phyloP scores from a whole-genome alignment of 2,113 vertebrate genomes.

The Zapornia atra region DNA sequence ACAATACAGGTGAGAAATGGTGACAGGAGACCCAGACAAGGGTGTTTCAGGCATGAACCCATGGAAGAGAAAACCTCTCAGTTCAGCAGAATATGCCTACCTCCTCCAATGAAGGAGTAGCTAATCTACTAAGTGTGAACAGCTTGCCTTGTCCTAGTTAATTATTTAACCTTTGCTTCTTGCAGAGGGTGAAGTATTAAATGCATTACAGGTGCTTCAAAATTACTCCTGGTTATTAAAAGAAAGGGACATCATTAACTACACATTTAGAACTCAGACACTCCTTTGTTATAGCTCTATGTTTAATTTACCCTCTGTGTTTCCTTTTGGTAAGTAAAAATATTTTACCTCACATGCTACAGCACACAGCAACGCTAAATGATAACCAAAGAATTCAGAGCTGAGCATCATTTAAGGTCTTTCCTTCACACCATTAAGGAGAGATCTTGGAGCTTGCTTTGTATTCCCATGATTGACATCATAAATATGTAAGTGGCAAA shows the following conservation, averaged over 20 bases:
- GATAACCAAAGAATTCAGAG: neutral
- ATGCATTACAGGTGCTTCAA: conserved; percentile 15
- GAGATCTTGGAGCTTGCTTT: neutral
- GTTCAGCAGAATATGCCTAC: neutral
- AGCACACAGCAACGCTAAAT: neutral
- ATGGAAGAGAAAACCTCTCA: neutral
- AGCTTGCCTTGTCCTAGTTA: conserved; percentile 64
- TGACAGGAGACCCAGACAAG: neutral
- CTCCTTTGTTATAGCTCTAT: neutral
- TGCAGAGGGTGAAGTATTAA: conserved; percentile 32
- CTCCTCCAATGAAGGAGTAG: conserved; percentile 33
- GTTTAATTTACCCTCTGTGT: neutral
- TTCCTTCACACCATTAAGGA: neutral
- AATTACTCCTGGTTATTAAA: conserved; percentile 58
- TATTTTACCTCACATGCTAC: neutral
- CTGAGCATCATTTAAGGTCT: neutral
- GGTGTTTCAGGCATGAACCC: neutral
- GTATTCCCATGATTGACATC: neutral
- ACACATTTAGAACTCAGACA: neutral
- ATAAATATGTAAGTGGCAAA: neutral
- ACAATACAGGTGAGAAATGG: neutral
- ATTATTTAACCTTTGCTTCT: conserved; percentile 62
- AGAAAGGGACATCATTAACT: conserved; percentile 29
- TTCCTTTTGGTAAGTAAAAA: neutral
- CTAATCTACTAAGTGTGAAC: conserved; percentile 43